Evolutionary conservation across 2,888 invertebrate genomes (phyloP), one percentile per base, ranked within the genome.

Genomic region (Lithophane ornitopus): DNA sequence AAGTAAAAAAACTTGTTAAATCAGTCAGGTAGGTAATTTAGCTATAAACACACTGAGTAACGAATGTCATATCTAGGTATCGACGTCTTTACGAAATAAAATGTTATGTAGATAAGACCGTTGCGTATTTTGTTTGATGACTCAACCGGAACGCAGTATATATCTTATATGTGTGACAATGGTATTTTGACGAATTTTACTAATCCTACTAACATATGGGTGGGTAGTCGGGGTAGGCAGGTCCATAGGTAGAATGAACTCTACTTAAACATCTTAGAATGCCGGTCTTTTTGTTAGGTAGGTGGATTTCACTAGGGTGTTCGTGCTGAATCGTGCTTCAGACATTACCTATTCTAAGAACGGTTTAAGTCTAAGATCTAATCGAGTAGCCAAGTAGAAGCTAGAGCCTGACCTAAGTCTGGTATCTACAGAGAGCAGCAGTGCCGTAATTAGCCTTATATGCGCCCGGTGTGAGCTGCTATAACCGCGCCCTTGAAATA

Each of bases 81-180:
- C 69, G 70, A 85, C 67, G 81, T 77, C 76, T 86, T 84, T 78
- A 84, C 76, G 80, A 84, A 87, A 82, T 86, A 84, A 85, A 85
- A 85, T 81, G 74, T 41, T 76, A 74, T 75, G 73, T 80, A 78
- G 91, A 92, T 92, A 91, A 91, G 84, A 86, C 80, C 84, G 88
- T 85, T 89, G 85, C 84, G 82, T 85, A 88, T 87, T 88, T 87
- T 71, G 78, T 87, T 81, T 81, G 82, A 83, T 92, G 91, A 92
- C 82, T 92, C 92, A 92, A 86, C 84, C 85, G 84, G 84, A 88
- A 84, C 74, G 71, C 72, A 39, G 7, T 58, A 39, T 66, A 28
- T 19, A 19, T 56, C n/a, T n/a, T n/a, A n/a, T 26, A 68, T 62
- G 56, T 68, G 34, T 63, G 41, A 61, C 56, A 70, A 34, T 28